These are phyloP conservation scores for Drosophila fungiperda DNA, from an alignment of 2,888 invertebrate genomes.

Conservation along the genomic window DNA sequence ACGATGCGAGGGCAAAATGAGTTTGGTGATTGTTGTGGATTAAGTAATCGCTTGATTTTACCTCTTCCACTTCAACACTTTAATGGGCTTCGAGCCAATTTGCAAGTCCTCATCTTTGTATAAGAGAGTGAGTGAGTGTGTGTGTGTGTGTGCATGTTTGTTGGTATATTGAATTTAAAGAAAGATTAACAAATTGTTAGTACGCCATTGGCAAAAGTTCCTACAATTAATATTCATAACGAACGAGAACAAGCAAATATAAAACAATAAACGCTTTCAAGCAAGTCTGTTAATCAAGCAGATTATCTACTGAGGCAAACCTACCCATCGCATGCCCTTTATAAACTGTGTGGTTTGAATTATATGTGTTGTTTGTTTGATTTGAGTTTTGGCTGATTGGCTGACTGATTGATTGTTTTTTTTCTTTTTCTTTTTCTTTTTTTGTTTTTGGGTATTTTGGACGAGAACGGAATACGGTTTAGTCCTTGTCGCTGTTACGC, in stretches of 20 bases:
- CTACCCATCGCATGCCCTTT: constrained; percentile 55
- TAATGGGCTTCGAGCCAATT: constrained; percentile 82
- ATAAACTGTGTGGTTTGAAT: constrained; percentile 27
- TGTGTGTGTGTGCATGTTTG: constrained; percentile 22
- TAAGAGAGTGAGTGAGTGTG: constrained; percentile 20
- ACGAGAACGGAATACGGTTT: constrained; percentile 84
- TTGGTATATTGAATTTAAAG: constrained; percentile 40
- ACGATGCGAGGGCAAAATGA: constrained; percentile 22
- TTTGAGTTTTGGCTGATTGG: constrained; percentile 29
- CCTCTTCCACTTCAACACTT: constrained; percentile 83
- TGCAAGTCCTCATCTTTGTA: constrained; percentile 81
- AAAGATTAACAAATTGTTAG: constrained; percentile 69
- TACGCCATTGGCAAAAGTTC: constrained; percentile 44
- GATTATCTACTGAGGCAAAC: constrained; percentile 48
- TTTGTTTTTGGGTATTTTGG: constrained; percentile 40
- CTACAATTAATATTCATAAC: constrained; percentile 27
- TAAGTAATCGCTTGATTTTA: constrained; percentile 52
- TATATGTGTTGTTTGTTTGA: constrained; percentile 29
- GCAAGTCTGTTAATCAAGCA: constrained; percentile 22
- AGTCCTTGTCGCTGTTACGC: constrained; percentile 82
- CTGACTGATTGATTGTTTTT: constrained; percentile 9
- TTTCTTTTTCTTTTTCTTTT: neutral
- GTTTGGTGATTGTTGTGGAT: constrained; percentile 12
- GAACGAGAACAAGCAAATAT: constrained; percentile 14
- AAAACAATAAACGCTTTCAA: constrained; percentile 17